Evolutionary conservation across 2,113 vertebrate genomes (phyloP), one percentile per base, ranked within the genome.

Genomic region (Paracanthobrama guichenoti): DNA sequence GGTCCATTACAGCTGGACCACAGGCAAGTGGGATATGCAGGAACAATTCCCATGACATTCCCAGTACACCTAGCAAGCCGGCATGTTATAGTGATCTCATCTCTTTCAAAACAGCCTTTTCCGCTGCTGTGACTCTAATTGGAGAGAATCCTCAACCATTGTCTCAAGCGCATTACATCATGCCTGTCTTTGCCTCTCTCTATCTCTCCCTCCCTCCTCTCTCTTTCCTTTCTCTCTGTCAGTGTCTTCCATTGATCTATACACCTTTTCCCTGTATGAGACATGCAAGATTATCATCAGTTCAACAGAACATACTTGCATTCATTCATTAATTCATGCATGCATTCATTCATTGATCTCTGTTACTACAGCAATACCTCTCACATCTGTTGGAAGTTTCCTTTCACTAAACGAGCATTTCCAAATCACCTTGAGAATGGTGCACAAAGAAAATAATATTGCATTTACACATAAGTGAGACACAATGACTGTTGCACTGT

Each of bases 111-210:
- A 85, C 72, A 83, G 86, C 83, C 87, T 57, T 87, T 90, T 87
- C 86, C 79, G 66, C 69, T 87, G 92, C 88, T 93, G 88, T 89
- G 90, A 95, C 93, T 84, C 89, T 93, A 94, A 95, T 92, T 86
- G 88, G 86, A 95, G 94, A 95, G 91, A 96, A 97, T 93, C 94
- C 94, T 95, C 94, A 95, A 94, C 96, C 93, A 97, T 98, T 98
- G 97, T 98, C 96, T 97, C 94, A 95, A 95, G 96, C 95, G 95
- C 96, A 96, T 96, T 96, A 95, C 95, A 95, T 95, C 95, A 96
- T 95, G 92, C 95, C 92, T 93, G 93, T 94, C 95, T 91, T 94
- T 92, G 89, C 90, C 91, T 91, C 88, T 83, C 88, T 89, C 86
- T 82, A 86, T 84, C 82, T 88, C 90, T 89, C 89, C 83, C 89